phyloP scores from a whole-genome alignment of 92 coral and sea anemone species.

The Parazoanthus darwini region DNA sequence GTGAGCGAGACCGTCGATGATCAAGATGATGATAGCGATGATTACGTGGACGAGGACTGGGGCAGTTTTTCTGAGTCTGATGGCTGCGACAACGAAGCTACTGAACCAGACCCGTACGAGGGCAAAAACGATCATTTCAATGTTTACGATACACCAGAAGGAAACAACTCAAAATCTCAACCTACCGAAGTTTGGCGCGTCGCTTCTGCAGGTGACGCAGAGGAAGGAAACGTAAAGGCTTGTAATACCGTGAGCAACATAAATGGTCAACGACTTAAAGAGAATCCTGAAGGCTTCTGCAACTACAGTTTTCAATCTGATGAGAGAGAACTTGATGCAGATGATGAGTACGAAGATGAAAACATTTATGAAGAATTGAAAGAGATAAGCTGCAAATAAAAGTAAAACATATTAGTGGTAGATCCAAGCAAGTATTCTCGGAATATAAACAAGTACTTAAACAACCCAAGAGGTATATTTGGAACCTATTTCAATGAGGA shows the following conservation, averaged over 20 bases:
- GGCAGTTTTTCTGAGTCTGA: slow-evolving; percentile 43
- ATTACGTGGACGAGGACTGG: slow-evolving; percentile 32
- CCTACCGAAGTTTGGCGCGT: neutral
- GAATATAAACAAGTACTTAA: neutral
- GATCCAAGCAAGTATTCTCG: no score
- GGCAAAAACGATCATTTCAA: neutral
- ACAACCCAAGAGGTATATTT: no score
- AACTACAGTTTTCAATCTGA: neutral
- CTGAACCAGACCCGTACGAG: neutral
- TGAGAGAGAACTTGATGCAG: neutral
- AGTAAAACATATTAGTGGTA: neutral
- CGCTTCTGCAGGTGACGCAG: neutral
- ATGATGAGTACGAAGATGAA: neutral
- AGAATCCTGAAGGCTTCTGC: neutral
- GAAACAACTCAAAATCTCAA: neutral
- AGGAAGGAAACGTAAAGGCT: neutral
- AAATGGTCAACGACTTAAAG: neutral
- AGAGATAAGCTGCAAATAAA: neutral
- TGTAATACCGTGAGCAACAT: neutral
- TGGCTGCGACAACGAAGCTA: slow-evolving; percentile 14
- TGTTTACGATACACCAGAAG: slow-evolving; percentile 30
- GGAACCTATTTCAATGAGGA: no score
- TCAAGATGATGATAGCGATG: slow-evolving; percentile 20
- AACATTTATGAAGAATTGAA: slow-evolving; percentile 14
- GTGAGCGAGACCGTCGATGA: neutral